A percentile compares a stretch with the other conserved stretches of the same genome.
Conservation (phyloP, 2,113 vertebrate genomes). For the Sula dactylatra region DNA sequence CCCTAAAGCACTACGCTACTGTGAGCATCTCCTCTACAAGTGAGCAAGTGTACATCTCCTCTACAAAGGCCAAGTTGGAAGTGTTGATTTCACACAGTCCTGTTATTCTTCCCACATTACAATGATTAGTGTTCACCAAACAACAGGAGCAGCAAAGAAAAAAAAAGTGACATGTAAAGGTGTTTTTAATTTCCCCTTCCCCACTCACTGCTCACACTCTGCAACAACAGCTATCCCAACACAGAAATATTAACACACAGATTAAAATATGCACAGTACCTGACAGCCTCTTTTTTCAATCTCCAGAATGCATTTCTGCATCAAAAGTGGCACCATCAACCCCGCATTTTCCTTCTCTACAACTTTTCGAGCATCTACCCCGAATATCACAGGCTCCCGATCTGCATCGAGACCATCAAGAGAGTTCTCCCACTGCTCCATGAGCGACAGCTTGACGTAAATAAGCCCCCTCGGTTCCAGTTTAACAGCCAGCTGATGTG, state of each 20-base stretch:
- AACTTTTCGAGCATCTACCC: slow-evolving; percentile 88
- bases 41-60: background rate
- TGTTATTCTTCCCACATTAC: background rate
- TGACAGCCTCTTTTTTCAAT: slow-evolving; percentile 98
- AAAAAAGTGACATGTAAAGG: background rate
- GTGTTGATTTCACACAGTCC: background rate
- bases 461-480: slow-evolving; percentile 95
- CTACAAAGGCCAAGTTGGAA: background rate
- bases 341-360: slow-evolving; percentile 90
- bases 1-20: background rate
- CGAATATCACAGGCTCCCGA: slow-evolving; percentile 86
- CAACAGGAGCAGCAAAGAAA: background rate
- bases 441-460: slow-evolving; percentile 93
- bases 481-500: slow-evolving; percentile 91
- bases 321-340: slow-evolving; percentile 88
- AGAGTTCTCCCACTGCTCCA: slow-evolving; percentile 96
- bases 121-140: background rate
- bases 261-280: slow-evolving; percentile 75
- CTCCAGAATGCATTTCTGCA: slow-evolving; percentile 93
- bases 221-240: background rate
- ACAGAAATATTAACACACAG: background rate
- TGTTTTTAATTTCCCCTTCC: background rate
- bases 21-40: background rate
- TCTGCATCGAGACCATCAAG: slow-evolving; percentile 78
- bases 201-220: background rate